Percentiles rank a stretch among this genome's conserved stretches.
Conservation (phyloP, 2,888 invertebrate species). For the Adineta ricciae region DNA sequence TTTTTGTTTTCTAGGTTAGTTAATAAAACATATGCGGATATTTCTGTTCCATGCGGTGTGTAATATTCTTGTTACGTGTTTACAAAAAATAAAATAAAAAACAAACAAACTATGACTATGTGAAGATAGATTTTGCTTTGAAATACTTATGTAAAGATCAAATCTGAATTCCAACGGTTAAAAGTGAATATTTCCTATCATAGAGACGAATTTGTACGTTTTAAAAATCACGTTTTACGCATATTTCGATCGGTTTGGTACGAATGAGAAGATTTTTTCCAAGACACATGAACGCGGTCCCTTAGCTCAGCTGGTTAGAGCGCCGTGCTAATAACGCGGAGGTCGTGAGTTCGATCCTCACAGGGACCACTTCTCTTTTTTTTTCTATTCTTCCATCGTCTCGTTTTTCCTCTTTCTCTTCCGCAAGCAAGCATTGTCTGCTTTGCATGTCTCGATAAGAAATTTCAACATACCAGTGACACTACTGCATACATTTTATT, state of each 20-base stretch:
- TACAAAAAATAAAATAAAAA: background rate
- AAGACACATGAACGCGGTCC: background rate
- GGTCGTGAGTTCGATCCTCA: constrained; percentile 13
- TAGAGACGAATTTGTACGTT: no score
- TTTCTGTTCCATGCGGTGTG: background rate
- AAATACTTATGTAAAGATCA: no score
- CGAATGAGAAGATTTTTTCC: background rate
- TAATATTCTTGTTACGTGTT: background rate
- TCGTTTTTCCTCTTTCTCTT: background rate
- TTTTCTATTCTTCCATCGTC: background rate
- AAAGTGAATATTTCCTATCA: no score
- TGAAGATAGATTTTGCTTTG: no score
- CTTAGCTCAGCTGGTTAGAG: constrained; percentile 11
- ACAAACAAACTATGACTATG: background rate
- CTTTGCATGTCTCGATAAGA: no score
- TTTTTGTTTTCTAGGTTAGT: background rate
- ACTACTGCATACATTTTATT: no score
- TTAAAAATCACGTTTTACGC: no score
- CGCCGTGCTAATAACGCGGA: constrained; percentile 15
- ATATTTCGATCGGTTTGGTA: background rate
- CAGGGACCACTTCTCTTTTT: background rate
- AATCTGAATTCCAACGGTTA: no score
- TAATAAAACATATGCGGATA: background rate
- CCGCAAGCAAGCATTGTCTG: no score
- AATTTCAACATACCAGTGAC: no score